A percentile compares a stretch with the other conserved stretches of the same genome.
phyloP scores from a whole-genome alignment of 1,140 invertebrate genomes.

The Idris sp. region DNA sequence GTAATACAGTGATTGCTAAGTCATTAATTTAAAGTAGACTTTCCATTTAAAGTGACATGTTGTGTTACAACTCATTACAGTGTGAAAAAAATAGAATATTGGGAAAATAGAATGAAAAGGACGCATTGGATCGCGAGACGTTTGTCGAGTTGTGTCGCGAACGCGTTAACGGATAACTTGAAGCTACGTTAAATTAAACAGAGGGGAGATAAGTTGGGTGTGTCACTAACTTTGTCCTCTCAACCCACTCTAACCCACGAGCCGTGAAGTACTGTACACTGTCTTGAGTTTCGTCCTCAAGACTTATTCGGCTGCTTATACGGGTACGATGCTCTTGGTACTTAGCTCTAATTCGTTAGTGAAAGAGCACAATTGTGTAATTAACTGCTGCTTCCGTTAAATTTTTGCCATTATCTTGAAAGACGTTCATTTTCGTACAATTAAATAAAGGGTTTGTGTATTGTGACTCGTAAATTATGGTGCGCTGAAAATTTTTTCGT shows the following conservation, averaged over 20 bases:
- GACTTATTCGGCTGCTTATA: constrained; percentile 65
- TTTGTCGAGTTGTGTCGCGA: constrained; percentile 65
- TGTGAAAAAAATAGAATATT: constrained; percentile 5
- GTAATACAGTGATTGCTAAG: too few species aligned
- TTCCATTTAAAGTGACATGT: background rate
- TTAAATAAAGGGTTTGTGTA: constrained; percentile 49
- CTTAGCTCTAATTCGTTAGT: constrained; percentile 60
- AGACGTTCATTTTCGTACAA: constrained; percentile 55
- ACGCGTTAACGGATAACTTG: constrained; percentile 73
- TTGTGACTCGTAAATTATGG: constrained; percentile 39
- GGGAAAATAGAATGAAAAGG: background rate
- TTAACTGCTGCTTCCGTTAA: constrained; percentile 56
- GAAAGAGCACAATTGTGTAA: constrained; percentile 64
- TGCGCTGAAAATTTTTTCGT: constrained; percentile 10
- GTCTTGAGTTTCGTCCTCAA: constrained; percentile 59
- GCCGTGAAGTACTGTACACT: constrained; percentile 50
- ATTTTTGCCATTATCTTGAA: constrained; percentile 59
- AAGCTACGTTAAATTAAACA: constrained; percentile 76
- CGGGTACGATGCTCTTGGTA: constrained; percentile 58
- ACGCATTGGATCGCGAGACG: constrained; percentile 58
- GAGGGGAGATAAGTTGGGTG: constrained; percentile 73
- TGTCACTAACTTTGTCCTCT: constrained; percentile 72
- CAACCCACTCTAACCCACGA: constrained; percentile 49
- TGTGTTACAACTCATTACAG: too few species aligned
- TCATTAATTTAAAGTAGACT: background rate